Percentiles rank a stretch among this genome's conserved stretches.
These are phyloP conservation scores for Sebastes dallii DNA, from an alignment of 2,797 vertebrate genomes.

Conservation along the genomic window DNA sequence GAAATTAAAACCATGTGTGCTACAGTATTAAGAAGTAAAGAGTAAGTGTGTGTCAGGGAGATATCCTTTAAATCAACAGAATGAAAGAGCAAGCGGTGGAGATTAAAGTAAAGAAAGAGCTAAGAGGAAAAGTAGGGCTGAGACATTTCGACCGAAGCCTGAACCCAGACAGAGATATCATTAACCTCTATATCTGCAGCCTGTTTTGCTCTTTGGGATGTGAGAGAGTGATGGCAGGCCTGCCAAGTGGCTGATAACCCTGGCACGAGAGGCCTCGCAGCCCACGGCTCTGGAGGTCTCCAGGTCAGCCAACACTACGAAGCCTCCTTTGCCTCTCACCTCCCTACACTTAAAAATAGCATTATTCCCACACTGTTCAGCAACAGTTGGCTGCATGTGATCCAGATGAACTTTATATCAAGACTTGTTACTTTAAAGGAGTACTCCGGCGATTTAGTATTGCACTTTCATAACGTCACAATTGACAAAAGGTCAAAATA, in stretches of 20 bases:
- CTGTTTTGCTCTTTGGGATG: conserved; percentile 37
- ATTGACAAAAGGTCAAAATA: not conserved
- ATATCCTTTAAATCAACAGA: not conserved
- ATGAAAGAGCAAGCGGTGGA: not conserved
- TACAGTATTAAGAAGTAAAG: not conserved
- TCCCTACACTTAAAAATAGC: conserved; percentile 44
- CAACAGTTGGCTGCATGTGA: conserved; percentile 8
- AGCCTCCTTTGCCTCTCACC: conserved; percentile 34
- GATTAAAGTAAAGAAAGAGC: not conserved
- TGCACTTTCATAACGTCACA: not conserved
- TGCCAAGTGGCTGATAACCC: conserved; percentile 73
- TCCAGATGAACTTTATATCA: conserved; percentile 12
- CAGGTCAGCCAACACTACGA: conserved; percentile 42
- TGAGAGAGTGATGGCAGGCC: conserved; percentile 57
- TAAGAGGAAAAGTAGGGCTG: not conserved
- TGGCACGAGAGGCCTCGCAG: conserved; percentile 47
- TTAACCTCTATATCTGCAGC: conserved; percentile 33
- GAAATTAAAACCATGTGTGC: not conserved
- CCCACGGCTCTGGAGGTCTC: conserved; percentile 17
- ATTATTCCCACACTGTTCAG: conserved; percentile 27
- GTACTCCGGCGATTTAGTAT: not conserved
- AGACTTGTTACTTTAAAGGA: not conserved
- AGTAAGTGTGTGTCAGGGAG: not conserved
- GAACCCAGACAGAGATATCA: conserved; percentile 18
- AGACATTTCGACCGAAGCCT: not conserved